Evolutionary conservation across 2,797 vertebrate species (phyloP), one percentile per base, ranked within the genome.

Genomic region (Todus mexicanus): DNA sequence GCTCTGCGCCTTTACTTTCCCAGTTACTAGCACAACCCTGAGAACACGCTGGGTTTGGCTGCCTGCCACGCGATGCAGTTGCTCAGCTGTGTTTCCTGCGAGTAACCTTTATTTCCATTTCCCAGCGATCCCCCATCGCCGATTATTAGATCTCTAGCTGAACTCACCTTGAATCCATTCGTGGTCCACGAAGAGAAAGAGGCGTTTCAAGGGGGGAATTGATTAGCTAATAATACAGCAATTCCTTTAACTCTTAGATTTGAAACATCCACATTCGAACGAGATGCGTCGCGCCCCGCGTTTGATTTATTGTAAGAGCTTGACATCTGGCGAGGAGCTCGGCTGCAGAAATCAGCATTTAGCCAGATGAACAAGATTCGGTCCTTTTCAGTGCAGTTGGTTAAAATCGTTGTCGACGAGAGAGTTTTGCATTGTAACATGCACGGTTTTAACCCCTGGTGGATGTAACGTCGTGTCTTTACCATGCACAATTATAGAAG

Each of bases 61-160:
- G 72, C 37, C 66, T 93, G 89, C 65, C 78, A 9, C 23, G 45
- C 68, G 59, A 1, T 89, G 81, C 78, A 74, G 65, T 83, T 87
- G 72, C 72, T 83, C 47, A 75, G 80, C 75, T 90, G 27, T 72
- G 65, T 85, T 93, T 90, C 86, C 81, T 89, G 72, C 88, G 47
- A 23, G 69, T 93, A 91, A 82, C 78, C 84, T 94, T 89, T 89
- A 78, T 70, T 94, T 93, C 84, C 59, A 91, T 94, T 92, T 89
- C 78, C 74, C 77, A 61, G 64, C 31, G 38, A 74, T 84, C 92
- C 73, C 64, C 84, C 60, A 74, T 72, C 59, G n/a, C 60, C 64
- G 75, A 43, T 87, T 74, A 87, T 90, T 86, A 79, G 56, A 65
- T 68, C 42, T 63, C 35, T 75, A 43, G 77, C 53, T 56, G 21